phyloP scores from a whole-genome alignment of 2,113 vertebrate species.

The Psittacara wagleri region DNA sequence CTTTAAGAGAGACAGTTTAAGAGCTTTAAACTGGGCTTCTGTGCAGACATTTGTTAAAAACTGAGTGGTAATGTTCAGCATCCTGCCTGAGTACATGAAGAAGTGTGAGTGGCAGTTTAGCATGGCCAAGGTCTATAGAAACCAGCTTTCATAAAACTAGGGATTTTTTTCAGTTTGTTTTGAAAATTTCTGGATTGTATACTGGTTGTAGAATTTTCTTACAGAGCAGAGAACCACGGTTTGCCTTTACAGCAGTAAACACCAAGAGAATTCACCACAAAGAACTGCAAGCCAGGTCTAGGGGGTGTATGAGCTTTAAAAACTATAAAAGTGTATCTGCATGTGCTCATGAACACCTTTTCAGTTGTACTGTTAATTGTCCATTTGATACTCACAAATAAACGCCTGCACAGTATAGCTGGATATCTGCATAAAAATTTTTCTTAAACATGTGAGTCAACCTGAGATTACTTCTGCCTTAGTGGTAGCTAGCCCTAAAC shows the following conservation, averaged over 20 bases:
- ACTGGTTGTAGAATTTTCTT: background rate
- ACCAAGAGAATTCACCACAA: background rate
- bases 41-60: slow-evolving; percentile 1
- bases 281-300: background rate
- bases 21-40: slow-evolving; percentile 15
- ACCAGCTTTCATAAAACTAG: background rate
- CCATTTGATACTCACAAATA: background rate
- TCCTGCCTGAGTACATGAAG: background rate
- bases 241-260: background rate
- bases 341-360: background rate
- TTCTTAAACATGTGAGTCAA: background rate
- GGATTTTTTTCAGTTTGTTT: background rate
- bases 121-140: background rate
- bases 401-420: background rate
- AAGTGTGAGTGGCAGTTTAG: background rate
- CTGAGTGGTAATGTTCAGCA: background rate
- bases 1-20: slow-evolving; percentile 20
- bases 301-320: background rate
- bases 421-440: background rate
- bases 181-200: background rate
- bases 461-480: background rate
- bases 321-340: background rate
- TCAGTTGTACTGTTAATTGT: background rate
- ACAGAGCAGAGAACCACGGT: background rate
- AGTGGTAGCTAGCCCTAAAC: background rate